Percentiles rank a stretch among this genome's conserved stretches.
Evolutionary conservation across 2,113 vertebrate genomes (phyloP).

Genomic region (Callionymus lyra): DNA sequence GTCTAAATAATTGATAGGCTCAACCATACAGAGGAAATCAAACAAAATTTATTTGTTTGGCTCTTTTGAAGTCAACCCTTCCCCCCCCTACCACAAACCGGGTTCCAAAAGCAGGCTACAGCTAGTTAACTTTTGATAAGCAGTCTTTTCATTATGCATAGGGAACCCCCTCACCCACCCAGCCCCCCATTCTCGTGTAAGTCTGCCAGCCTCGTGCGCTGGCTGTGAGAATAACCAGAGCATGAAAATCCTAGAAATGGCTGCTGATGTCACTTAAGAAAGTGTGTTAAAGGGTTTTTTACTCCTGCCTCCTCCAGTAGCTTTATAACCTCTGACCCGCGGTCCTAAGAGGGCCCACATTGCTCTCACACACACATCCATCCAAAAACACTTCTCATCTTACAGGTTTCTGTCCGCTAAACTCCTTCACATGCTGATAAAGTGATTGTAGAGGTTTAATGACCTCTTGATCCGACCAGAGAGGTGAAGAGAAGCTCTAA

Average conservation of each 20-base stretch:
- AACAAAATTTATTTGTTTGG: no score
- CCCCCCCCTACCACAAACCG: conserved; percentile 16
- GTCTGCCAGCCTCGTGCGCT: conserved; percentile 2
- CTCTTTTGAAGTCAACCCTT: no score
- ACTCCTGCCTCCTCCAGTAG: conserved; percentile 12
- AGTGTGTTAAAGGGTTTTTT: background rate
- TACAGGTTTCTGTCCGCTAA: no score
- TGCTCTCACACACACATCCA: conserved; percentile 4
- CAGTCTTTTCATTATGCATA: conserved; percentile 47
- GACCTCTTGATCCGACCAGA: conserved; percentile 30
- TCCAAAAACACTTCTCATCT: conserved; percentile 10
- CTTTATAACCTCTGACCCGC: conserved; percentile 30
- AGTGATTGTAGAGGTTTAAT: conserved; percentile 28
- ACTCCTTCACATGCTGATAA: no score
- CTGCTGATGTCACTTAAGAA: background rate
- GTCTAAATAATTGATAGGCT: no score
- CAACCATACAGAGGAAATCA: no score
- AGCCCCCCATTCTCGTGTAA: conserved; percentile 1
- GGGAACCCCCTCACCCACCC: conserved; percentile 23
- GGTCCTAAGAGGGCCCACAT: conserved; percentile 14
- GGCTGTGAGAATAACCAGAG: conserved; percentile 16
- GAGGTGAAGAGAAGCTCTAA: conserved; percentile 17
- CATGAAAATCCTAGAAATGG: background rate
- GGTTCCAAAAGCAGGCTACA: conserved; percentile 45
- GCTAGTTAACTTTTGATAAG: conserved; percentile 60